Evolutionary conservation across 1,140 invertebrate genomes (phyloP).

Genomic region (Ganaspis sp.): DNA sequence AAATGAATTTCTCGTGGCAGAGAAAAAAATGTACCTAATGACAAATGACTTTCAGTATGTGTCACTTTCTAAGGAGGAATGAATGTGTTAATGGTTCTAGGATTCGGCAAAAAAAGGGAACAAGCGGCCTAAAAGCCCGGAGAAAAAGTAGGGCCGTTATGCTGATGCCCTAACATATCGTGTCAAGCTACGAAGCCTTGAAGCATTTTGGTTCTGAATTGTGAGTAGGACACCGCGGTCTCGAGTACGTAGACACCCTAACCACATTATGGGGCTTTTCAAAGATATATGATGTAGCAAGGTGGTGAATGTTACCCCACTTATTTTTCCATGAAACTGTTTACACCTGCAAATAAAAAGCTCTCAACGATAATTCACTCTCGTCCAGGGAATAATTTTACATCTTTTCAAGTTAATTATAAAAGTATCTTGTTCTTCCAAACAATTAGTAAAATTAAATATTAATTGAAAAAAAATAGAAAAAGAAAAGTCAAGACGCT

Average conservation of each 20-base stretch:
- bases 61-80: not conserved
- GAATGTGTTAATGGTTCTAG: slow-evolving; percentile 44
- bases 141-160: slow-evolving; percentile 62
- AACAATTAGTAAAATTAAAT: no score
- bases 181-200: slow-evolving; percentile 41
- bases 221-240: slow-evolving; percentile 47
- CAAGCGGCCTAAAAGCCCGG: slow-evolving; percentile 59
- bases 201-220: slow-evolving; percentile 54
- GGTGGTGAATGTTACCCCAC: slow-evolving; percentile 40
- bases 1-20: not conserved
- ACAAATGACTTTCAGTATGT: not conserved
- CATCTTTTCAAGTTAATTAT: no score
- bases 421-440: no score
- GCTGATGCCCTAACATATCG: slow-evolving; percentile 62
- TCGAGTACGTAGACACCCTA: slow-evolving; percentile 53
- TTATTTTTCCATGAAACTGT: slow-evolving; percentile 23
- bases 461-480: no score
- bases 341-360: slow-evolving; percentile 26
- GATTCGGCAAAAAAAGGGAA: slow-evolving; percentile 35
- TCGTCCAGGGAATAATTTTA: not conserved
- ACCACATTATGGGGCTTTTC: slow-evolving; percentile 48
- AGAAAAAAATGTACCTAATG: not conserved
- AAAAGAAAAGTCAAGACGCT: no score
- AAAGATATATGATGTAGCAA: slow-evolving; percentile 47
- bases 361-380: not conserved